These are phyloP conservation scores for Dolichotis patagonum DNA, from an alignment of 2,113 vertebrate species.

Conservation along the genomic window DNA sequence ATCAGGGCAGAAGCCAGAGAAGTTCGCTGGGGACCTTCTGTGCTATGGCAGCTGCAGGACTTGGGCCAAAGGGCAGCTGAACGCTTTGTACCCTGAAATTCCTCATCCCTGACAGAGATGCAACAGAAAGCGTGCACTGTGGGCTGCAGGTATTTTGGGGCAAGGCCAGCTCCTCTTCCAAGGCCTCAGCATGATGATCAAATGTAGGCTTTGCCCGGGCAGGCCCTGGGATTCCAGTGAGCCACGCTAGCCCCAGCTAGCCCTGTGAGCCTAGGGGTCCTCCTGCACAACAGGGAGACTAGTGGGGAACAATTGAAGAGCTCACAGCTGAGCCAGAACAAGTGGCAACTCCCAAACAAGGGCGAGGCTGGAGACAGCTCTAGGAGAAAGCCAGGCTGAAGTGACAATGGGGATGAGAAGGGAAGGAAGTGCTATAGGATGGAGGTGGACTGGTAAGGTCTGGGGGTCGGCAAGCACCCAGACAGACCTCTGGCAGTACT, in stretches of 20 bases:
- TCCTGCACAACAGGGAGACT: not conserved
- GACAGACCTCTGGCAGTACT: not conserved
- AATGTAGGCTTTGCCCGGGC: not conserved
- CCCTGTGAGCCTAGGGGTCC: not conserved
- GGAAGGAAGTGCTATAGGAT: not conserved
- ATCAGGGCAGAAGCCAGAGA: not conserved
- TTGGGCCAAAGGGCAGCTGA: not conserved
- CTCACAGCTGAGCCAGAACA: not conserved
- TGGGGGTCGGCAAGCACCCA: not conserved
- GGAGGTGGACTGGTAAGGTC: not conserved
- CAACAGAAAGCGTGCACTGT: fast-evolving
- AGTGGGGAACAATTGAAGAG: not conserved
- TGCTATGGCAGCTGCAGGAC: not conserved
- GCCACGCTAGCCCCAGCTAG: not conserved
- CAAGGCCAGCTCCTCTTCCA: fast-evolving
- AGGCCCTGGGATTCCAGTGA: not conserved
- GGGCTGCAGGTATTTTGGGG: not conserved
- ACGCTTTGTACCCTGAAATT: fast-evolving
- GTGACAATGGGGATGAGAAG: not conserved
- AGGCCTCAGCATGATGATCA: not conserved
- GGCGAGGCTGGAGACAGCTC: not conserved
- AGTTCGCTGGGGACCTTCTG: not conserved
- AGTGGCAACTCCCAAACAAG: not conserved
- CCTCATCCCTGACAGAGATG: not conserved
- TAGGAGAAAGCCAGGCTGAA: not conserved